Base-by-base conservation (phyloP, 2,797 vertebrate species). In the Cirrhinus molitorella region DNA sequence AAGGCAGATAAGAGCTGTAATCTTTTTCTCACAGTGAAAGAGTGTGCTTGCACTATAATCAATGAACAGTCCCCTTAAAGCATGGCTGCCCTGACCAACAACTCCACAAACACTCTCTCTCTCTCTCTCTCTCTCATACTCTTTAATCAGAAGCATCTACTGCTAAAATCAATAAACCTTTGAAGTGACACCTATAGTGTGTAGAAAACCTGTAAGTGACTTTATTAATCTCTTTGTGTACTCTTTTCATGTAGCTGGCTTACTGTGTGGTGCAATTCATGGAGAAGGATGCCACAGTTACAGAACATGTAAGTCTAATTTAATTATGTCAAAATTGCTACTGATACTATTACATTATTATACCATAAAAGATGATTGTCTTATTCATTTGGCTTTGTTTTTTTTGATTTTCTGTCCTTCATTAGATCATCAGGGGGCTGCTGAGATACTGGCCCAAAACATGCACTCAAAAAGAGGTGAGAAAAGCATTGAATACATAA, bases 361-460 rank as follows among this genome's bases (percentile, higher is more conserved):
- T 80, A 71, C 81, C 55, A 34, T 53, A 66, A 72, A 59, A 70
- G 12, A 82, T 81, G 23, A 82, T 85, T 90, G 79, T 84, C 75
- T 84, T 65, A 21, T 49, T 43, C 19, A 0, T 65, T 59, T 61
- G 37, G 85, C 63, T 16, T 79, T n/a, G n/a, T n/a, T n/a, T n/a
- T n/a, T n/a, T n/a, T n/a, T n/a, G n/a, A n/a, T 87, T 86, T 63
- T 23, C 80, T 45, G 89, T 84, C 77, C 85, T 75, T 88, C 80
- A 89, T 68, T 93, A 98, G 97, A 97, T 98, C 90, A 97, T 98
- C 89, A 95, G 96, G 90, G 97, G 97, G 40, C 91, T 98, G 86
- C 94, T 98, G 82, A 98, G 97, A 91, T 98, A 97, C 89, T 98
- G 97, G 97, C 97, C 97, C 1, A 98, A 97, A 94, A 98, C 97